Percentiles rank a stretch among this genome's conserved stretches.
phyloP scores from a whole-genome alignment of 2,888 invertebrate species.

The Hymenopus coronatus region DNA sequence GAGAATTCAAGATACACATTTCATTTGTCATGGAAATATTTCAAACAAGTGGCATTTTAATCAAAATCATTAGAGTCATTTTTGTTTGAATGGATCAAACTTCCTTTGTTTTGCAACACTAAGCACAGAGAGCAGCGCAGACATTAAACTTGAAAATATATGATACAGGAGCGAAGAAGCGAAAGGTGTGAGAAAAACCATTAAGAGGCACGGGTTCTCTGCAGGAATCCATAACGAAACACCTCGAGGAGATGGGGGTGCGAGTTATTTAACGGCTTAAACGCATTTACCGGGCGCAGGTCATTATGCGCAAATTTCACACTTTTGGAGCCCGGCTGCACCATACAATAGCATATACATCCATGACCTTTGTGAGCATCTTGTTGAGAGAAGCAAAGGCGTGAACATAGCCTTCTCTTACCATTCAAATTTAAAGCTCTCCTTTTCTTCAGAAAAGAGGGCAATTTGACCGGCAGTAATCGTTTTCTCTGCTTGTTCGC shows the following conservation, averaged over 20 bases:
- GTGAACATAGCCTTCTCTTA: neutral
- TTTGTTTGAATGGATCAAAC: neutral
- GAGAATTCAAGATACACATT: no score
- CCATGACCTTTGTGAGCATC: neutral
- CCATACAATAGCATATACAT: neutral
- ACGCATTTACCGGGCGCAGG: neutral
- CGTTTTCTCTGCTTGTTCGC: neutral
- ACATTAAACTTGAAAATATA: constrained; percentile 28
- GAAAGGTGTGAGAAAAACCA: constrained; percentile 24
- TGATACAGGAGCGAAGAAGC: constrained; percentile 27
- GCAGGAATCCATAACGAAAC: neutral
- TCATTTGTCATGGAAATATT: no score
- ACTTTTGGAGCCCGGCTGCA: neutral
- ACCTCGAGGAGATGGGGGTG: neutral
- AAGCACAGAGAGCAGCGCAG: neutral
- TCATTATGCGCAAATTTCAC: constrained; percentile 21
- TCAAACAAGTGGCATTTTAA: no score
- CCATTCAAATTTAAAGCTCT: neutral
- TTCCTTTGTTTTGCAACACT: neutral
- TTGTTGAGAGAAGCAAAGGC: neutral
- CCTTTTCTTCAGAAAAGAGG: neutral
- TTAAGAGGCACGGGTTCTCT: neutral
- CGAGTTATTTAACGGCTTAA: neutral
- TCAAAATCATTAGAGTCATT: no score
- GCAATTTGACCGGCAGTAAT: neutral